Evolutionary conservation across 2,113 vertebrate genomes (phyloP).

Genomic region (Apistogramma diplotaenia): DNA sequence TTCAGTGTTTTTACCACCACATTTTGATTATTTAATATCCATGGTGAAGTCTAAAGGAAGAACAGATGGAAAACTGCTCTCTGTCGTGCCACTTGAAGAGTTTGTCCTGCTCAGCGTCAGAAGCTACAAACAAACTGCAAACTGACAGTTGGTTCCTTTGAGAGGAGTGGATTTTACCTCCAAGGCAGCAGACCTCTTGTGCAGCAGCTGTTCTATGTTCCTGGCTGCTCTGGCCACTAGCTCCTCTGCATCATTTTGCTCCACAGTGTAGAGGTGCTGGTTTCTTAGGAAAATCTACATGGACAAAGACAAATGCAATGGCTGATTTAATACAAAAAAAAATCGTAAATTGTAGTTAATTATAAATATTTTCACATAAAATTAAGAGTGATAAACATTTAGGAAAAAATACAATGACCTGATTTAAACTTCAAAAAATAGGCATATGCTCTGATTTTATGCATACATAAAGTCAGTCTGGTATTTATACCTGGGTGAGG

Average conservation of each 20-base stretch:
- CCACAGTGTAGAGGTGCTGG: slow-evolving; percentile 83
- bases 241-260: slow-evolving; percentile 90
- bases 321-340: background rate
- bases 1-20: background rate
- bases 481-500: slow-evolving; percentile 79
- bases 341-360: background rate
- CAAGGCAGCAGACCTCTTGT: slow-evolving; percentile 90
- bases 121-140: slow-evolving; percentile 13
- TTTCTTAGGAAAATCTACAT: slow-evolving; percentile 88
- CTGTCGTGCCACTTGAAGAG: background rate
- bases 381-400: background rate
- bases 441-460: background rate
- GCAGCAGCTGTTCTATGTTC: slow-evolving; percentile 94
- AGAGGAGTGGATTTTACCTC: slow-evolving; percentile 80
- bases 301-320: slow-evolving; percentile 1
- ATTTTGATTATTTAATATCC: background rate
- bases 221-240: slow-evolving; percentile 91
- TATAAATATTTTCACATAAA: background rate
- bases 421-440: background rate
- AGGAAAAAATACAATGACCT: background rate
- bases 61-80: slow-evolving; percentile 14
- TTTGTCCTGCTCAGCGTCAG: background rate
- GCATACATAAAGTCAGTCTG: background rate
- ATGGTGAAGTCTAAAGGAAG: background rate
- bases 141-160: slow-evolving; percentile 30